Evolutionary conservation across 2,113 vertebrate species (phyloP), one percentile per base, ranked within the genome.

Genomic region (Calyptomena viridis): DNA sequence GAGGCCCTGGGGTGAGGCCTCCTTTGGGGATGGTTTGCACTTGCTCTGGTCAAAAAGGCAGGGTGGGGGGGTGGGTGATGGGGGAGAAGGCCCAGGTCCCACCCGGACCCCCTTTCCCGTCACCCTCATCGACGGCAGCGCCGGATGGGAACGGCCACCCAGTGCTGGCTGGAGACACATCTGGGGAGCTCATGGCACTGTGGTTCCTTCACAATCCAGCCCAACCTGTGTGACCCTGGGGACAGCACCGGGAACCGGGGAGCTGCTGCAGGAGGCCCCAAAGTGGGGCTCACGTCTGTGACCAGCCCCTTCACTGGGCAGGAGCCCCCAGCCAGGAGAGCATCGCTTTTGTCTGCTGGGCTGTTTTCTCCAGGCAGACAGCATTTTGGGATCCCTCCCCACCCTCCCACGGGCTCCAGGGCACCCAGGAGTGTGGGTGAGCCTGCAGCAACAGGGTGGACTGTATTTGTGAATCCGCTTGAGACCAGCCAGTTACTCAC

Each of bases 401-500:
- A 1, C 81, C 93, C 87, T 72, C 93, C 73, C 81, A 4, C 0
- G 55, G 63, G 87, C 91, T 93, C 85, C 83, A 15, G 91, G 62
- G 21, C 42, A 2, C 1, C 4, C 1, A 3, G 1, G 73, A 25
- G 67, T 0, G 56, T 5, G 72, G 4, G 80, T n/a, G 63, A 81
- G 88, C 46, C 87, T 46, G 89, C 87, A 93, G 93, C 22, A 7
- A 94, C 98, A 98, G 98, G 98, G 98, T 99, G 98, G 98, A 97
- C 97, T 97, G 98, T 97, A 85, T 98, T 94, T 97, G 97, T 98
- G 98, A 98, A 98, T 96, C 80, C 39, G 94, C 98, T 97, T 91
- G 96, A 98, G 97, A 98, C 97, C 95, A 97, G 97, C 92, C 94
- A 87, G 97, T 63, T 98, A 99, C 99, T 99, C 99, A 99, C 99